Evolutionary conservation across 2,797 vertebrate genomes (phyloP).

Genomic region (Enteromius unitaeniatus): DNA sequence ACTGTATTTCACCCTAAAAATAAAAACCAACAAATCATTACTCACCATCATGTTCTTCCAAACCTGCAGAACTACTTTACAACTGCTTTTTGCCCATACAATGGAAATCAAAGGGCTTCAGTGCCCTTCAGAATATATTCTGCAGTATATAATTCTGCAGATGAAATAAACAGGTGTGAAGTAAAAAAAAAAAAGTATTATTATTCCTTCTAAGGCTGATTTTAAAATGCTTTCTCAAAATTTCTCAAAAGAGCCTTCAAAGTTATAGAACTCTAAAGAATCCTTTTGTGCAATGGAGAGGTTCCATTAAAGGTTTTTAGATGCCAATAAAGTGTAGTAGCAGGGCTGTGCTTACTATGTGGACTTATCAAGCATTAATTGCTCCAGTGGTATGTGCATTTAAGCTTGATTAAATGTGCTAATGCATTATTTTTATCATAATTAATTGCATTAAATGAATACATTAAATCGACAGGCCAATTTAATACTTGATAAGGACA

Average conservation of each 20-base stretch:
- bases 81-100: neutral
- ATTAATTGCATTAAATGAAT: slow-evolving; percentile 29
- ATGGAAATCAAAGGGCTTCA: neutral
- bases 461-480: neutral
- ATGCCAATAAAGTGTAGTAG: neutral
- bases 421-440: slow-evolving; percentile 14
- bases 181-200: neutral
- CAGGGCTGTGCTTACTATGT: neutral
- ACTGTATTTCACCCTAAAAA: neutral
- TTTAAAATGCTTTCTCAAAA: neutral
- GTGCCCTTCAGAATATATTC: neutral
- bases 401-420: slow-evolving; percentile 13
- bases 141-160: neutral
- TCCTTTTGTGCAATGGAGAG: neutral
- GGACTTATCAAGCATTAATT: neutral
- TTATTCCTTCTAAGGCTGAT: neutral
- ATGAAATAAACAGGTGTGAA: neutral
- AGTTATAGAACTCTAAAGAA: neutral
- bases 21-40: neutral
- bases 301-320: neutral
- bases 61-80: neutral
- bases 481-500: slow-evolving; percentile 8
- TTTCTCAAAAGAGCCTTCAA: no score
- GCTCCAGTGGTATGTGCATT: neutral
- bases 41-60: neutral